Percentiles rank a stretch among this genome's conserved stretches.
phyloP scores from a whole-genome alignment of 2,113 vertebrate species.

The Haplochromis vanheusdeni region DNA sequence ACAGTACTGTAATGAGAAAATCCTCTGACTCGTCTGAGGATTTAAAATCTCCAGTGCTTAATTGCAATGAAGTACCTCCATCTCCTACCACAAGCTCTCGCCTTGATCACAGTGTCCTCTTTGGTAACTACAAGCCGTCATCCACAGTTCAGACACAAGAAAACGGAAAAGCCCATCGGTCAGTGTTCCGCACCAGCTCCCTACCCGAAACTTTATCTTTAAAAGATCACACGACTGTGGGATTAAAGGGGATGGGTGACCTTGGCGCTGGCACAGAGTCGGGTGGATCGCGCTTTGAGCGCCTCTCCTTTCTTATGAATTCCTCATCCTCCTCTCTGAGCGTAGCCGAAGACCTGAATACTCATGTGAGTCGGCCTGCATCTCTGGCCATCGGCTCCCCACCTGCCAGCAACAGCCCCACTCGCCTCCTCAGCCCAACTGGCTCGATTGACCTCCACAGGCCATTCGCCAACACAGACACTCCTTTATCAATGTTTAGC shows the following conservation, averaged over 20 bases:
- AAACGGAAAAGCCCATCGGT: background rate
- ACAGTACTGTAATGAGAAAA: slow-evolving; percentile 49
- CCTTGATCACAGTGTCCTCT: slow-evolving; percentile 82
- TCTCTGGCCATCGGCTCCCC: background rate
- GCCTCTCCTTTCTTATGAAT: slow-evolving; percentile 53
- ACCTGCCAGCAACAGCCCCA: slow-evolving; percentile 13
- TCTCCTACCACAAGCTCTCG: slow-evolving; percentile 61
- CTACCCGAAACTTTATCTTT: slow-evolving; percentile 31
- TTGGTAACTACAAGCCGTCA: slow-evolving; percentile 50
- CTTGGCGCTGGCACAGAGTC: background rate
- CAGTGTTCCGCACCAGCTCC: slow-evolving; percentile 37
- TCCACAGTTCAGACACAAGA: slow-evolving; percentile 21
- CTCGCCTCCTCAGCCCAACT: slow-evolving; percentile 20
- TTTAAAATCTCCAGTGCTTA: slow-evolving; percentile 41
- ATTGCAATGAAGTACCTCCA: slow-evolving; percentile 28
- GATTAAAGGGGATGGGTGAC: background rate
- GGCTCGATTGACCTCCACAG: slow-evolving; percentile 30
- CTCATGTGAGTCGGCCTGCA: slow-evolving; percentile 23
- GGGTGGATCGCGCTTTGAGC: slow-evolving; percentile 23
- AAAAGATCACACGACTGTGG: background rate
- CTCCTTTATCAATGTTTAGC: background rate
- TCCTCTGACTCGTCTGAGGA: slow-evolving; percentile 27
- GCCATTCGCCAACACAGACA: background rate
- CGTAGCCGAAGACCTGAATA: background rate
- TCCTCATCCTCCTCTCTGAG: slow-evolving; percentile 29